Base-by-base conservation (phyloP, 2,888 invertebrate genomes). In the Drosophila quinaria region DNA sequence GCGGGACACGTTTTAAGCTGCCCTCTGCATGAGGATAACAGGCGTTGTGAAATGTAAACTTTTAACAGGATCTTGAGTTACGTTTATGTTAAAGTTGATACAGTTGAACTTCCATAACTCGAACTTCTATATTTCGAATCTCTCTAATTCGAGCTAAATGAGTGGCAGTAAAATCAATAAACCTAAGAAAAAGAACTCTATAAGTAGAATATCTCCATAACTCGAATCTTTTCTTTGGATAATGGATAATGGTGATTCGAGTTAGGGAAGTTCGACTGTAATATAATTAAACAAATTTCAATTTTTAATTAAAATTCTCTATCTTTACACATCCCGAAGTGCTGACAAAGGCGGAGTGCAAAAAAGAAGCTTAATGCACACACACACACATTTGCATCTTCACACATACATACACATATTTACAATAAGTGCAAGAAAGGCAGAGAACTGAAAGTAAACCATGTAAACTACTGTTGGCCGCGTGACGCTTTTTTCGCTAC, bases 1-100 rank as follows among this genome's bases (percentile, higher is more conserved):
- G 66, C 58, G 37, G 17, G 31, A 17, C 63, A 33, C 55, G 42
- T 60, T 74, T 55, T 51, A 8, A 33, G 19, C 46, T 50, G 25
- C 47, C 42, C n/a, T 64, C 11, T 31, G 29, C 41, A 19, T 22
- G 31, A 54, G 31, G 35, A 46, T 41, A 41, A 25, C 33, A 44
- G 3, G 3, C 50, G 11, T n/a, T 25, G 35, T 8, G 10, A 31
- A 52, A 9, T 22, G 5, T 61, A 31, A 22, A 35, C 11, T 19
- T n/a, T 25, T n/a, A 41, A 22, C 50, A 42, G 42, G 19, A 42
- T 22, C 41, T 42, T 19, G 17, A 10, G 41, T 4, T 11, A 4
- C 1, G 9, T 11, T 31, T 2, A 11, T n/a, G 13, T 5, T 37
- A 25, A 25, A n/a, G n/a, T n/a, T n/a, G n/a, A n/a, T n/a, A n/a